These are phyloP conservation scores for Planococcus citri DNA, from an alignment of 1,140 invertebrate genomes.

Conservation along the genomic window DNA sequence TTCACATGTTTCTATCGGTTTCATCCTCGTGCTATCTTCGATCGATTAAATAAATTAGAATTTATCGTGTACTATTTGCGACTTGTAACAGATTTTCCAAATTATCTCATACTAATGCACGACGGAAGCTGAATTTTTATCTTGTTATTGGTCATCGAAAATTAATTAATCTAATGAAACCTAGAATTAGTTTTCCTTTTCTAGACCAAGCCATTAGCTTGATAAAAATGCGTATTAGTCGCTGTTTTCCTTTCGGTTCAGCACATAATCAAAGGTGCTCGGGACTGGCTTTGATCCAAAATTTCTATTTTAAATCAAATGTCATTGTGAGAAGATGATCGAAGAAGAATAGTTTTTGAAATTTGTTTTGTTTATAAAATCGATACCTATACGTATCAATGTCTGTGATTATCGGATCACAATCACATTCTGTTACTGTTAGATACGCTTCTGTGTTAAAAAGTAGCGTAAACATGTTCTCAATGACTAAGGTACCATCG, in stretches of 20 bases:
- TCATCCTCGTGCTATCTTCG: too few relatives aligned
- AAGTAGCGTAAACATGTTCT: not conserved
- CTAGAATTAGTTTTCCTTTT: not conserved
- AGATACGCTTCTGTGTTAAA: not conserved
- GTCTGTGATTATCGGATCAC: too few relatives aligned
- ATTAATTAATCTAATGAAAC: not conserved
- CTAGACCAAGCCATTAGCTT: not conserved
- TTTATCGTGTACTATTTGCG: too few relatives aligned
- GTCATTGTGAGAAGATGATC: not conserved
- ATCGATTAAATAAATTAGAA: too few relatives aligned
- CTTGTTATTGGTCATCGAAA: not conserved
- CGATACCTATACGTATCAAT: not conserved
- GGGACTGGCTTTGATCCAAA: not conserved
- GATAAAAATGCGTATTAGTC: not conserved
- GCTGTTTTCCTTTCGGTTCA: not conserved
- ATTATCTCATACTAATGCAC: too few relatives aligned
- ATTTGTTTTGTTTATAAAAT: not conserved
- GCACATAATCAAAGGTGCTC: not conserved
- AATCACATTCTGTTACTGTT: too few relatives aligned
- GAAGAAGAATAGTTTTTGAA: not conserved
- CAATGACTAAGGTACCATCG: not conserved
- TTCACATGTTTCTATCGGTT: too few relatives aligned
- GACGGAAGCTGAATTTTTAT: too few relatives aligned
- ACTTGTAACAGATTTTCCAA: too few relatives aligned
- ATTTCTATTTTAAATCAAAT: not conserved